phyloP scores from a whole-genome alignment of 2,113 vertebrate species.

The Entelurus aequoreus region DNA sequence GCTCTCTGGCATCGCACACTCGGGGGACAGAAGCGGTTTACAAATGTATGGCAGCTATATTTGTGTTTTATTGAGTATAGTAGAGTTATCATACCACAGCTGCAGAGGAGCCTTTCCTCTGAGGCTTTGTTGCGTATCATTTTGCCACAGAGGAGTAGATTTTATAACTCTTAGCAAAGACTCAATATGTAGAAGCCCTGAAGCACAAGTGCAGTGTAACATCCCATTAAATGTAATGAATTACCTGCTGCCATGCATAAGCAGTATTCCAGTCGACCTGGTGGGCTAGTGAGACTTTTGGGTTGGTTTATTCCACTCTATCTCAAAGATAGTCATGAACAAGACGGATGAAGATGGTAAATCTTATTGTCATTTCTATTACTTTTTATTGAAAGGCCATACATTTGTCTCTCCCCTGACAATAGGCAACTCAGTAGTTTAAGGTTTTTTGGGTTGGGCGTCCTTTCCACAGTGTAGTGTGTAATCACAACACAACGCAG shows the following conservation, averaged over 20 bases:
- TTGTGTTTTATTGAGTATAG: slow-evolving; percentile 32
- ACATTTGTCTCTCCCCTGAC: slow-evolving; percentile 48
- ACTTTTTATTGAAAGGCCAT: slow-evolving; percentile 65
- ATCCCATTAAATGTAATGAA: slow-evolving; percentile 58
- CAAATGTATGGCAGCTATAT: slow-evolving; percentile 20
- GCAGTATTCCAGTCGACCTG: slow-evolving; percentile 26
- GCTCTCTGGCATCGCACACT: slow-evolving; percentile 10
- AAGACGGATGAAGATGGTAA: slow-evolving; percentile 65
- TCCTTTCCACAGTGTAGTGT: slow-evolving; percentile 42
- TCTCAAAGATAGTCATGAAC: slow-evolving; percentile 50
- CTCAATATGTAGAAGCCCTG: slow-evolving; percentile 36
- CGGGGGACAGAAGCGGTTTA: slow-evolving; percentile 22
- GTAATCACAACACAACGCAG: slow-evolving; percentile 57
- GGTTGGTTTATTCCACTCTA: slow-evolving; percentile 28
- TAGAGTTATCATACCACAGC: slow-evolving; percentile 33
- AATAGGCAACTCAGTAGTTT: slow-evolving; percentile 47
- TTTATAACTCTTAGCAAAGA: slow-evolving; percentile 48
- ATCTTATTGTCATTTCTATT: slow-evolving; percentile 70
- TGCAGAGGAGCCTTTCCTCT: slow-evolving; percentile 9
- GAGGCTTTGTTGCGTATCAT: slow-evolving; percentile 18
- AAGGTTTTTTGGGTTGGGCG: slow-evolving; percentile 45
- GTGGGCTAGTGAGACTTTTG: slow-evolving; percentile 19
- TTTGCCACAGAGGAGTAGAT: slow-evolving; percentile 24
- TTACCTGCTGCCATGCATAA: slow-evolving; percentile 47
- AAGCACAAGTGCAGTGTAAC: slow-evolving; percentile 38